A percentile compares a stretch with the other conserved stretches of the same genome.
Evolutionary conservation across 2,797 vertebrate species (phyloP).

Genomic region (Micrastur ruficollis): DNA sequence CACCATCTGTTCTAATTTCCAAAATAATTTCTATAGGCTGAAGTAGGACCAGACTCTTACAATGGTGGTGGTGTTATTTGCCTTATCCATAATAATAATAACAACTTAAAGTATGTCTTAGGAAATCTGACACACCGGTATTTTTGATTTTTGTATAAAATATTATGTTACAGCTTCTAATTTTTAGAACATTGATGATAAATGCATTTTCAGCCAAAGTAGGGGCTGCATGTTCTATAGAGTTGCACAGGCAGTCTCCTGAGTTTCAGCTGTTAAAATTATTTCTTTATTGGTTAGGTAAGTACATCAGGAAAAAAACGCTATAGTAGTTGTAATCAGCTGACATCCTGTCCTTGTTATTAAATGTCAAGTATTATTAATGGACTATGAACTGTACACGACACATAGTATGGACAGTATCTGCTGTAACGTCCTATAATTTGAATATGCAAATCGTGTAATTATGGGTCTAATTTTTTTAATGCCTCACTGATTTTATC

Average conservation of each 20-base stretch:
- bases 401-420: neutral
- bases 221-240: neutral
- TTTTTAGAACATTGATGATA: neutral
- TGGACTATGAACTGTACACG: neutral
- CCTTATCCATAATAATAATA: no score
- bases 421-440: neutral
- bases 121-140: neutral
- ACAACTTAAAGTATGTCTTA: neutral
- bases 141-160: neutral
- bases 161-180: neutral
- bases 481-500: neutral
- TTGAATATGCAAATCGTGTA: neutral
- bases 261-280: neutral
- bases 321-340: neutral
- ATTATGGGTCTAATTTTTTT: neutral
- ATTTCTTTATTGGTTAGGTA: neutral
- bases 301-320: neutral
- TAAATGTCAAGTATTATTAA: neutral
- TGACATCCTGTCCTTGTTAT: neutral
- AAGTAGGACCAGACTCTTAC: neutral
- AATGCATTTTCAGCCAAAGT: neutral
- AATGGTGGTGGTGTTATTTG: neutral
- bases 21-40: neutral
- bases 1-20: neutral
- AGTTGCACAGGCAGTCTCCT: neutral